Evolutionary conservation across 1,140 invertebrate species (phyloP).

Genomic region (Steinernema khuongi): DNA sequence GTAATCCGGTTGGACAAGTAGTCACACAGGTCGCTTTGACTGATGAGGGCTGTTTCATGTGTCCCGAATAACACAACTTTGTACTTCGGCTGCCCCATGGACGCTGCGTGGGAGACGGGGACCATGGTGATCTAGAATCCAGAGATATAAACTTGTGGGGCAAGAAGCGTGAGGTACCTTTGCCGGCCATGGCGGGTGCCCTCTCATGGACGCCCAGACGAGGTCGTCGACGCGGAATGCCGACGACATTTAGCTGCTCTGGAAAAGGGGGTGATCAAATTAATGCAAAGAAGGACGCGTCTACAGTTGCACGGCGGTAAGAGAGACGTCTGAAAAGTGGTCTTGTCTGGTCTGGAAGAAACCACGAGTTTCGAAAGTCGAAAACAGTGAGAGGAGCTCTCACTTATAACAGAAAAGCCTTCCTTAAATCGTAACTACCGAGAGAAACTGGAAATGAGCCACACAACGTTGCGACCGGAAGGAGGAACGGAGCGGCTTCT

Average conservation of each 20-base stretch:
- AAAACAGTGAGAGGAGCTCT: too few relatives aligned
- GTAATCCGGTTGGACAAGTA: constrained; percentile 13
- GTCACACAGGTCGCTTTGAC: constrained; percentile 26
- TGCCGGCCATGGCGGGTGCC: constrained; percentile 38
- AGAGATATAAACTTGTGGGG: not conserved
- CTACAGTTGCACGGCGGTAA: too few relatives aligned
- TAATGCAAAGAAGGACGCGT: too few relatives aligned
- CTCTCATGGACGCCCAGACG: constrained; percentile 40
- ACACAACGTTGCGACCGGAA: too few relatives aligned
- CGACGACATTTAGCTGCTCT: not conserved
- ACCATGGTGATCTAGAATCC: constrained; percentile 1
- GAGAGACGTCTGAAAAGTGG: too few relatives aligned
- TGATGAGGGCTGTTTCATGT: constrained; percentile 38
- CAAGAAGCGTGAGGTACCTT: constrained; percentile 23
- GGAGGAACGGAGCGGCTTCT: too few relatives aligned
- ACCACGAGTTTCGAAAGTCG: too few relatives aligned
- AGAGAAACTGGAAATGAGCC: too few relatives aligned
- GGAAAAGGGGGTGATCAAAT: not conserved
- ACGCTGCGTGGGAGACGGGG: not conserved
- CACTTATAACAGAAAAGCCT: too few relatives aligned
- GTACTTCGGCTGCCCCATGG: constrained; percentile 20
- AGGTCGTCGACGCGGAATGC: constrained; percentile 14
- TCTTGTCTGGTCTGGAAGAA: too few relatives aligned
- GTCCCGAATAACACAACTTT: constrained; percentile 38
- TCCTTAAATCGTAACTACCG: too few relatives aligned